A percentile compares a stretch with the other conserved stretches of the same genome.
These are phyloP conservation scores for Siphamia tubifer DNA, from an alignment of 2,113 vertebrate genomes.

Conservation along the genomic window DNA sequence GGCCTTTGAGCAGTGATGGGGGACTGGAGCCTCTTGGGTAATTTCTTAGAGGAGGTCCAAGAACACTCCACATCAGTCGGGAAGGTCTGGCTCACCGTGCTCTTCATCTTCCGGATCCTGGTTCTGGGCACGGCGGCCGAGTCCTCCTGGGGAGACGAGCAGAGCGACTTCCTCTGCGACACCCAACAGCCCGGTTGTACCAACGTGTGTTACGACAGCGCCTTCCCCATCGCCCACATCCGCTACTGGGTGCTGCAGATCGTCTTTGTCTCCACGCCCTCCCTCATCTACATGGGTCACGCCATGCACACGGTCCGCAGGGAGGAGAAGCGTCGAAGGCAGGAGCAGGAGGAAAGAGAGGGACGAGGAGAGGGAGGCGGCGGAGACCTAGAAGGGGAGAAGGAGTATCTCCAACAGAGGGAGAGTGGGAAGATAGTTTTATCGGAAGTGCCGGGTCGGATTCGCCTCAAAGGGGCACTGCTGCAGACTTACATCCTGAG, in stretches of 20 bases:
- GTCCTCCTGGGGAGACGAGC: constrained; percentile 97
- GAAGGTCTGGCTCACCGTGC: constrained; percentile 94
- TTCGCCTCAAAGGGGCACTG: constrained; percentile 86
- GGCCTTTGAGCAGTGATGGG: constrained; percentile 83
- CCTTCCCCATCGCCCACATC: constrained; percentile 97
- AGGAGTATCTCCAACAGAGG: constrained; percentile 78
- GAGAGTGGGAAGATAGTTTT: constrained; percentile 57
- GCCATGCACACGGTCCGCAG: constrained; percentile 90
- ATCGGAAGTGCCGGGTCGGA: constrained; percentile 75
- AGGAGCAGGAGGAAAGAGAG: constrained; percentile 73
- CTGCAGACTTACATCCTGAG: constrained; percentile 92
- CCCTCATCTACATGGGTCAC: constrained; percentile 94
- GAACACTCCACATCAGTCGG: constrained; percentile 96
- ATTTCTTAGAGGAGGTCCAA: constrained; percentile 96
- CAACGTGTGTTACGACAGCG: constrained; percentile 95
- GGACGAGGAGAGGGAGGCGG: constrained; percentile 13
- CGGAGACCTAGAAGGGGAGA: constrained; percentile 65
- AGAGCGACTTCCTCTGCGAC: constrained; percentile 94
- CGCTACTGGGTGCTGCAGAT: constrained; percentile 98
- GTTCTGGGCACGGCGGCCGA: constrained; percentile 94
- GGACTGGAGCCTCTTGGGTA: constrained; percentile 95
- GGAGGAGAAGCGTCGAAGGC: constrained; percentile 86
- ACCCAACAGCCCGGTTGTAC: constrained; percentile 92
- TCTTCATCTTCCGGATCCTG: constrained; percentile 98
- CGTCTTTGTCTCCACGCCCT: constrained; percentile 96